Base-by-base conservation (phyloP, 2,113 vertebrate species). In the Melanerpes formicivorus region DNA sequence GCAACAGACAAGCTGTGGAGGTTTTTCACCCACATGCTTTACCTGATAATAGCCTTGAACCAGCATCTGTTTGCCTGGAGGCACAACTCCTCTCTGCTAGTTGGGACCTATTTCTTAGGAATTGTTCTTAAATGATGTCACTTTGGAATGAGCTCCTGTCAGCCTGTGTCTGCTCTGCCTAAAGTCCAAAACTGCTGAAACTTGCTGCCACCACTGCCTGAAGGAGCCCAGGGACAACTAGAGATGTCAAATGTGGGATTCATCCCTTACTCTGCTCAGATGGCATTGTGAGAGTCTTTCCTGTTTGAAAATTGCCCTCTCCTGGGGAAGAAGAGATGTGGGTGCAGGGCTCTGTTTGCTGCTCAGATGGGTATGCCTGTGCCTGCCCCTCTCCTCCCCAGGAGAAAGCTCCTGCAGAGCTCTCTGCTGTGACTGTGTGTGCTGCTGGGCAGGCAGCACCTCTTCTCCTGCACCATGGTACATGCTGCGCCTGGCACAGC, bases 11-110 rank as follows among this genome's bases (percentile, higher is more conserved):
- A 88, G 66, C 77, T 84, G 30, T 0, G 2, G 77, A 88, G n/a
- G n/a, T 92, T 88, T 88, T 93, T 95, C 92, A 91, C 73, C 80
- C 92, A 85, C 86, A 55, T 12, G 6, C 71, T 72, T 75, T 72
- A 90, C 90, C 93, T 93, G 95, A 92, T 92, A 90, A 92, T 90
- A 94, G 88, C 63, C 78, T 69, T 69, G 50, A 93, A 90, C 55
- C 88, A 76, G 70, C 95, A 95, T 96, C 95, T 95, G 93, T 95
- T 92, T 96, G 95, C 96, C 96, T 93, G 70, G 44, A 91, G 96
- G 95, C 93, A 87, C 86, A 92, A 84, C 83, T 93, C 74, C 87
- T 88, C 0, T 0, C 70, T 92, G 77, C 95, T 93, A 94, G 95
- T 94, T 83, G 48, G 90, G 95, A 94, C 93, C 77, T 81, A 94